Evolutionary conservation across 2,888 invertebrate genomes (phyloP).

Genomic region (Hyalella azteca): DNA sequence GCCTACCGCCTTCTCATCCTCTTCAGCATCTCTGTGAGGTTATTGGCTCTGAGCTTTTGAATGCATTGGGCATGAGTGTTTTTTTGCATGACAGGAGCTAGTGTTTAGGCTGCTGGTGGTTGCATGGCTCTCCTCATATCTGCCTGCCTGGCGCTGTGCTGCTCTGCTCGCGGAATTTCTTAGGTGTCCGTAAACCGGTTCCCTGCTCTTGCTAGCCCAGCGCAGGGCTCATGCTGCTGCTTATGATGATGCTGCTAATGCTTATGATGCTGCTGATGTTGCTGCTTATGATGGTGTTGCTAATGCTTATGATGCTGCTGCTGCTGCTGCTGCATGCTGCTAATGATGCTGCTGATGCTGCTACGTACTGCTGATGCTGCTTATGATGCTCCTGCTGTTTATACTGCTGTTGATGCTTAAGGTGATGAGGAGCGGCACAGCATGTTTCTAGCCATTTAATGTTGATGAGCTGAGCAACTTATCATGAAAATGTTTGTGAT

Average conservation of each 20-base stretch:
- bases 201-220: neutral
- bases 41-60: neutral
- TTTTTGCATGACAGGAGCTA: conserved; percentile 3
- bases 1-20: too few species aligned
- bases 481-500: too few species aligned
- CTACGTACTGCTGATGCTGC: neutral
- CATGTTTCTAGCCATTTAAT: neutral
- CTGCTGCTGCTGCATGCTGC: neutral
- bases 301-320: neutral
- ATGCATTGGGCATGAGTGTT: neutral
- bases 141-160: neutral
- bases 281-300: neutral
- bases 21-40: too few species aligned
- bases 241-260: neutral
- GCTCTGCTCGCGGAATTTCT: neutral
- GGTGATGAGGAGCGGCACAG: neutral
- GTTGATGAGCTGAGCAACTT: too few species aligned
- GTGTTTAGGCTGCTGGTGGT: conserved; percentile 29
- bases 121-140: conserved; percentile 22
- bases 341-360: neutral
- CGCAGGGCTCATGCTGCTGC: neutral
- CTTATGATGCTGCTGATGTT: neutral
- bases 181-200: conserved; percentile 1
- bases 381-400: neutral
- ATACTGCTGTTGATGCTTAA: neutral